phyloP scores from a whole-genome alignment of 2,797 vertebrate species.

The Takifugu rubripes region DNA sequence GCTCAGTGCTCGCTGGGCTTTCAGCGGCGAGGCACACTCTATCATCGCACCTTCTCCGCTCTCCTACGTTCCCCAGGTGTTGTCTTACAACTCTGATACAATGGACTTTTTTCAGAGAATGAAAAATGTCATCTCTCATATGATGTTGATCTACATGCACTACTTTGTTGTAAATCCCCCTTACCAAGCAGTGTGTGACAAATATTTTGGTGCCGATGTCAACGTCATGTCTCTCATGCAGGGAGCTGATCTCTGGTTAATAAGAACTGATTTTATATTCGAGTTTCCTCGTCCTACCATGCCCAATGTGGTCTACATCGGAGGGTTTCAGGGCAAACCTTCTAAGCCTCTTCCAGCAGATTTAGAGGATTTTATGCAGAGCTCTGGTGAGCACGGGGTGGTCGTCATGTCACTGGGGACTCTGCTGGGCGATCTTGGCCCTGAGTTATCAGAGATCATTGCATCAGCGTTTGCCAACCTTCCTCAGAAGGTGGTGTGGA shows the following conservation, averaged over 20 bases:
- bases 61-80: slow-evolving; percentile 54
- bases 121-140: slow-evolving; percentile 35
- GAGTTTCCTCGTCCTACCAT: slow-evolving; percentile 70
- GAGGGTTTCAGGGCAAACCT: slow-evolving; percentile 66
- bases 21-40: slow-evolving; percentile 52
- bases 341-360: slow-evolving; percentile 49
- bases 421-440: slow-evolving; percentile 39
- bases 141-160: slow-evolving; percentile 43
- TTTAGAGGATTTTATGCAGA: slow-evolving; percentile 62
- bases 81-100: slow-evolving; percentile 32
- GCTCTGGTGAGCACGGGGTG: slow-evolving; percentile 61
- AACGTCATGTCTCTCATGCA: slow-evolving; percentile 39
- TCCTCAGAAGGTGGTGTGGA: slow-evolving; percentile 69
- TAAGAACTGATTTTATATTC: slow-evolving; percentile 65
- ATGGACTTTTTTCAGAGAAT: slow-evolving; percentile 60
- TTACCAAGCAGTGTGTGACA: slow-evolving; percentile 45
- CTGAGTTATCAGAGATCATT: slow-evolving; percentile 43
- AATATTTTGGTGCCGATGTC: slow-evolving; percentile 46
- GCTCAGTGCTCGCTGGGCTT: slow-evolving; percentile 52
- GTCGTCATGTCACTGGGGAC: slow-evolving; percentile 70
- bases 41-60: slow-evolving; percentile 59
- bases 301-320: slow-evolving; percentile 72
- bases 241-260: slow-evolving; percentile 65
- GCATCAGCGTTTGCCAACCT: slow-evolving; percentile 56
- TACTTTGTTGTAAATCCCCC: slow-evolving; percentile 27